Base-by-base conservation (phyloP, 1,140 invertebrate species). In the Leptopilina boulardi region DNA sequence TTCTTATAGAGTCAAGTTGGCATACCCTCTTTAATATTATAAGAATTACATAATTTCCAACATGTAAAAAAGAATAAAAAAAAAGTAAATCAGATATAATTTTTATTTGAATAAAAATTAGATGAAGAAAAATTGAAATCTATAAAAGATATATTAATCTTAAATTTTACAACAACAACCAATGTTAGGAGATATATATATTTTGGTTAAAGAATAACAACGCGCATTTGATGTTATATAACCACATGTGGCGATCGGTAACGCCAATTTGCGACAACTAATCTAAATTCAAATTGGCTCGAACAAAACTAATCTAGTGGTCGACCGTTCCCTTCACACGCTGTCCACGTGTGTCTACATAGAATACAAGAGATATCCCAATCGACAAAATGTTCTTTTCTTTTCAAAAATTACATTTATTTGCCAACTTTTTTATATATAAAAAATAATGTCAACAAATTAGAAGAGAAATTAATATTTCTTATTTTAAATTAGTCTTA, bases 281-380 rank as follows among this genome's bases (percentile, higher is more conserved):
- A 91, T 90, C 87, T 91, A 91, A 90, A 90, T 91, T 91, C 89
- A 91, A 91, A 91, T 90, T 88, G 85, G 84, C 82, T 89, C 86
- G 85, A 89, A 89, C 89, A 89, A 91, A 89, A 89, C 88, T 90
- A 89, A 91, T 89, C 87, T 88, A 82, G 85, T 78, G 84, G 84
- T 86, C 81, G 72, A 75, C 54, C 72, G 77, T 75, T 73, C 77
- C 76, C 77, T 79, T 79, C 74, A 44, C 76, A 71, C 77, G 75
- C 70, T 73, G 71, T 51, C 8, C 47, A 18, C 3, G n/a, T n/a
- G 56, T 76, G n/a, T 76, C 34, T 78, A 76, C 75, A 15, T 34
- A 66, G 42, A 23, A 75, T 79, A n/a, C n/a, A n/a, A n/a, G n/a
- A n/a, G n/a, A n/a, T n/a, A n/a, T n/a, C n/a, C 70, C 59, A 66